Percentiles rank a stretch among this genome's conserved stretches.
phyloP scores from a whole-genome alignment of 2,113 vertebrate species.

The Cavia porcellus region DNA sequence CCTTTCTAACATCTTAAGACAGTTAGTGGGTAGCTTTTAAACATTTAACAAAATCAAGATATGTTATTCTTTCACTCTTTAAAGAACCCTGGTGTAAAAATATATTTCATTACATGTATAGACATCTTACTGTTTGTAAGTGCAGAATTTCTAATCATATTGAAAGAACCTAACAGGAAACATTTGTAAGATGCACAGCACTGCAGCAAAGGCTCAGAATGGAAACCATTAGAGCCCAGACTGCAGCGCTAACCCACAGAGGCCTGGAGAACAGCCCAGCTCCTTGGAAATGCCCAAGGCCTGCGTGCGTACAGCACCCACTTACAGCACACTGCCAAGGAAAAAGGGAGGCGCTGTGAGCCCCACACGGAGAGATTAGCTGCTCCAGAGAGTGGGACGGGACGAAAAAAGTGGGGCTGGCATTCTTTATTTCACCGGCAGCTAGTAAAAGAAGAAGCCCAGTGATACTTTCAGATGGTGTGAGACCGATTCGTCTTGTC shows the following conservation, averaged over 20 bases:
- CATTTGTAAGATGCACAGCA: conserved; percentile 23
- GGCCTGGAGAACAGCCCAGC: neutral
- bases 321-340: neutral
- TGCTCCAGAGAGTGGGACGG: neutral
- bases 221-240: conserved; percentile 22
- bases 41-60: neutral
- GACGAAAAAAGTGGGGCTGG: neutral
- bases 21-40: neutral
- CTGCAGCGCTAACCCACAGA: conserved; percentile 35
- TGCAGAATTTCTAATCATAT: neutral
- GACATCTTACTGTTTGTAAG: neutral
- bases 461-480: neutral
- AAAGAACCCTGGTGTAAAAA: neutral
- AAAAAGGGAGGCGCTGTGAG: neutral
- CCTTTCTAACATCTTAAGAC: neutral
- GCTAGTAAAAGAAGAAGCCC: neutral
- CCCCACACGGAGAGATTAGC: neutral
- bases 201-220: neutral
- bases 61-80: neutral
- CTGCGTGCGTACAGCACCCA: neutral
- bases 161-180: neutral
- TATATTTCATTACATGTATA: neutral
- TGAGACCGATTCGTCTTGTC: neutral
- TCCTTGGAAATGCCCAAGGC: neutral
- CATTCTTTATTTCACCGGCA: neutral